phyloP scores from a whole-genome alignment of 2,113 vertebrate genomes.

The Dunckerocampus dactyliophorus region DNA sequence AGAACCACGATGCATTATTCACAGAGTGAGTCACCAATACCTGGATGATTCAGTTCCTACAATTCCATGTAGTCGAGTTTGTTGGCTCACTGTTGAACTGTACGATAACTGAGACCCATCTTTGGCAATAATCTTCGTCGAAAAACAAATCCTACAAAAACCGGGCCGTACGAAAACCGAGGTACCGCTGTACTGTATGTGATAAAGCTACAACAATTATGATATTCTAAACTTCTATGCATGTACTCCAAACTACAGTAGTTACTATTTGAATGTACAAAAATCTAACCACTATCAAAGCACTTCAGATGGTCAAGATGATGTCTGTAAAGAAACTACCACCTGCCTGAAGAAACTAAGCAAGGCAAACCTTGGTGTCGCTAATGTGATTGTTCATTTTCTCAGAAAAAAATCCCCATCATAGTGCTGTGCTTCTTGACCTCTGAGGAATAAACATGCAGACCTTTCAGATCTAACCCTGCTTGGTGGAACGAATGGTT shows the following conservation, averaged over 20 bases:
- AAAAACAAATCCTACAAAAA: too few relatives aligned
- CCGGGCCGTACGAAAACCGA: too few relatives aligned
- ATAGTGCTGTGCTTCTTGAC: conserved; percentile 78
- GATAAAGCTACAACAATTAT: background rate
- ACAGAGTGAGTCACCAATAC: too few relatives aligned
- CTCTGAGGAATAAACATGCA: conserved; percentile 66
- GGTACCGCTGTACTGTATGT: too few relatives aligned
- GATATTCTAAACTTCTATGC: background rate
- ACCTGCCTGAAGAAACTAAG: conserved; percentile 85
- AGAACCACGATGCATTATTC: too few relatives aligned
- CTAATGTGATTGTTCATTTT: conserved; percentile 52
- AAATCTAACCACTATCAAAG: background rate
- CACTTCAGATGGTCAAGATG: conserved; percentile 49
- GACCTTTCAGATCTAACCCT: conserved; percentile 74
- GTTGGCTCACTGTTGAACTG: too few relatives aligned
- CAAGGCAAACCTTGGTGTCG: conserved; percentile 83
- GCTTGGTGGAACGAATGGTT: conserved; percentile 87
- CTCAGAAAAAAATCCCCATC: conserved; percentile 72
- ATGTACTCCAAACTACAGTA: background rate
- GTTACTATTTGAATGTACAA: background rate
- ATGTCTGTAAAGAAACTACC: conserved; percentile 88
- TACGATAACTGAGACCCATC: too few relatives aligned
- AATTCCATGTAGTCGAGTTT: too few relatives aligned
- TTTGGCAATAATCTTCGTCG: too few relatives aligned
- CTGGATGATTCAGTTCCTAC: too few relatives aligned